Evolutionary conservation across 2,888 invertebrate species (phyloP).

Genomic region (Zygaena filipendulae): DNA sequence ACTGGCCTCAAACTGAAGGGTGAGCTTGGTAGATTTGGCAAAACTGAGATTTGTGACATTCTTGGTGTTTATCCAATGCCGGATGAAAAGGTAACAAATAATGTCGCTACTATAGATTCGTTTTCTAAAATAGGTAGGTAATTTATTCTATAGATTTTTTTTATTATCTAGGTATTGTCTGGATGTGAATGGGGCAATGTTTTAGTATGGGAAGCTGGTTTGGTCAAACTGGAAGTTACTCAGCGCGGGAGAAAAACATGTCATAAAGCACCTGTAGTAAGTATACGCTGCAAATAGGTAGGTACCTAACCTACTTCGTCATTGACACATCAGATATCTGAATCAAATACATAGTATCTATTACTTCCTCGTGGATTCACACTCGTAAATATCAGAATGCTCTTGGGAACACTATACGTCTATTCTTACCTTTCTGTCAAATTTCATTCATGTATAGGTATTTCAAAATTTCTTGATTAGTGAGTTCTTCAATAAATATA

Average conservation of each 20-base stretch:
- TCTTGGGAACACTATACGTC: no score
- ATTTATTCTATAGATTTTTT: not conserved
- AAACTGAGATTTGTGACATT: slow-evolving; percentile 92
- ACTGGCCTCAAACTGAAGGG: slow-evolving; percentile 92
- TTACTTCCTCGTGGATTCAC: no score
- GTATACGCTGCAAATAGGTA: no score
- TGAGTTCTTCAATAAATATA: no score
- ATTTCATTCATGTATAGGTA: no score
- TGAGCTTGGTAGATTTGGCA: slow-evolving; percentile 89
- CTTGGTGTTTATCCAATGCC: slow-evolving; percentile 86
- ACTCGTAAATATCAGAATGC: no score
- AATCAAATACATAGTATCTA: no score
- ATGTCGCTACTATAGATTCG: not conserved
- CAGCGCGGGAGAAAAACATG: slow-evolving; percentile 77
- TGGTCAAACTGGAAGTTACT: slow-evolving; percentile 87
- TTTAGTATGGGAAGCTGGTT: slow-evolving; percentile 89
- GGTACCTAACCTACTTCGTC: not conserved
- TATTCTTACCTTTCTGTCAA: no score
- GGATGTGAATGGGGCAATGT: slow-evolving; percentile 94
- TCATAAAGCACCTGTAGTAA: slow-evolving; percentile 77
- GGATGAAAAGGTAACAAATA: slow-evolving; percentile 79
- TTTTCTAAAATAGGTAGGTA: not conserved
- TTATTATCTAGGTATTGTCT: slow-evolving; percentile 75
- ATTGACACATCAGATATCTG: not conserved
- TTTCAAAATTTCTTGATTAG: no score